A percentile compares a stretch with the other conserved stretches of the same genome.
Conservation (phyloP, 2,797 vertebrate genomes). For the Sphenodon punctatus region DNA sequence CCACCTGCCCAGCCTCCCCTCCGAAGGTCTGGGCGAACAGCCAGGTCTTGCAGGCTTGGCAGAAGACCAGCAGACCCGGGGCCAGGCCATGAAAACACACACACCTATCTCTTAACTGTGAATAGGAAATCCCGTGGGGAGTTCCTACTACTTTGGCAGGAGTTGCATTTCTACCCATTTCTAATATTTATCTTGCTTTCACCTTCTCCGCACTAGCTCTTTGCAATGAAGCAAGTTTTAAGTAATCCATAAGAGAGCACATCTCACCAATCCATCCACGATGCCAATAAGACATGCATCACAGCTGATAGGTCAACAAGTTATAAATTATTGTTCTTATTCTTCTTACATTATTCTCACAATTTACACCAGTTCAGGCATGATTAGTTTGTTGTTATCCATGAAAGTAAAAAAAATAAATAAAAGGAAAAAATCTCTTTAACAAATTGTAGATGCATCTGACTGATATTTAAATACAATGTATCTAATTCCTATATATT, state of each 20-base stretch:
- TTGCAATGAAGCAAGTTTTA: background rate
- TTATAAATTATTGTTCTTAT: background rate
- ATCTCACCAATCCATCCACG: background rate
- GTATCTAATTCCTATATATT: background rate
- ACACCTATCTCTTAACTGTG: too few species aligned
- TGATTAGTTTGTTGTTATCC: background rate
- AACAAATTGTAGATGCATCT: background rate
- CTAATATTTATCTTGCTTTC: background rate
- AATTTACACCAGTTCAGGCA: background rate
- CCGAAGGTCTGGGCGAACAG: too few species aligned
- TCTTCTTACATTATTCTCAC: background rate
- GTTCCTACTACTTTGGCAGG: too few species aligned
- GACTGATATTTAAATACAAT: background rate
- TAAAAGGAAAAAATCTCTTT: background rate
- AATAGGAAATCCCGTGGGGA: too few species aligned
- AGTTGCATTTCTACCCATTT: background rate
- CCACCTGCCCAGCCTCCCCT: too few species aligned
- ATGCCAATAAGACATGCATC: background rate
- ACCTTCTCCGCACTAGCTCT: background rate
- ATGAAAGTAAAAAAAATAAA: background rate
- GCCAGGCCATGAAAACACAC: too few species aligned
- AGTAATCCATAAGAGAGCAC: fast-evolving
- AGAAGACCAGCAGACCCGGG: too few species aligned
- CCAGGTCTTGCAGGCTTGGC: too few species aligned
- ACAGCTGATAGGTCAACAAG: background rate